Conservation (phyloP, 1,140 invertebrate genomes). For the Achatina immaculata region DNA sequence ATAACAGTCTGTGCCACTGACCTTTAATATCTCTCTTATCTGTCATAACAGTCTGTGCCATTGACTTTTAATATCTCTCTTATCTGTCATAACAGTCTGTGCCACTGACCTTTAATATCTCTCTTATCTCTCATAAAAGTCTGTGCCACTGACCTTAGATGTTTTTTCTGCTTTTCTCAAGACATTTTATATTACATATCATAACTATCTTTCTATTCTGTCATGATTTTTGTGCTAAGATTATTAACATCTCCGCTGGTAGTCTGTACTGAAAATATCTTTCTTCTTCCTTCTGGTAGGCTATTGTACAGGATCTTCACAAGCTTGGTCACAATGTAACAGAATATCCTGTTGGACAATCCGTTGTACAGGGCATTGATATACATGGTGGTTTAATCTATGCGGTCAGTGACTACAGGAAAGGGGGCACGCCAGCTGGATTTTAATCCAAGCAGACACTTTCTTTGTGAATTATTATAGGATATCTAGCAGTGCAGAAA, state of each 20-base stretch:
- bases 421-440: slow-evolving; percentile 53
- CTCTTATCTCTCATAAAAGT: neutral
- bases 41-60: neutral
- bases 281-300: slow-evolving; percentile 41
- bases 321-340: slow-evolving; percentile 48
- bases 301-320: slow-evolving; percentile 40
- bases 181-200: neutral
- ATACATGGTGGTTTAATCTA: slow-evolving; percentile 37
- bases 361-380: slow-evolving; percentile 51
- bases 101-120: neutral
- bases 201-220: neutral
- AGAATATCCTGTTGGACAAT: slow-evolving; percentile 33
- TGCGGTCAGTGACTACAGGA: slow-evolving; percentile 52
- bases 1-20: too few relatives aligned
- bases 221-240: too few relatives aligned
- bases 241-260: too few relatives aligned
- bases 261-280: too few relatives aligned
- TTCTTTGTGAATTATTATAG: neutral
- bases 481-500: too few relatives aligned
- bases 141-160: too few relatives aligned
- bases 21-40: neutral
- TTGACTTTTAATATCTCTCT: neutral
- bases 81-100: neutral
- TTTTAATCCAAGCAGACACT: slow-evolving; percentile 21
- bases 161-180: too few relatives aligned